phyloP scores from a whole-genome alignment of 2,888 invertebrate species.

The Agonopterix subpropinquella region DNA sequence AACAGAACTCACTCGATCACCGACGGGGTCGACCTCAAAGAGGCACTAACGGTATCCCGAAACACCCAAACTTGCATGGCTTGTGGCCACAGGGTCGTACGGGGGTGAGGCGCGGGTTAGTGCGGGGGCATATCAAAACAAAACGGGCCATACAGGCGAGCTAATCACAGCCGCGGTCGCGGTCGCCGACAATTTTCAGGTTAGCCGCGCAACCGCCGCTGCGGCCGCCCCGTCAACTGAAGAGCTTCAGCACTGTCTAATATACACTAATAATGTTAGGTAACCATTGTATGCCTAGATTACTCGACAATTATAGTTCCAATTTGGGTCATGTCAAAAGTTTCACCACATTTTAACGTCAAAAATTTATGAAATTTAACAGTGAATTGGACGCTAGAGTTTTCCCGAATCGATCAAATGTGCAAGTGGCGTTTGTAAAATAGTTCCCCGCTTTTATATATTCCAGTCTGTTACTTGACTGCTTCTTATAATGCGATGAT shows the following conservation, averaged over 20 bases:
- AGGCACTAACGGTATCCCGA: constrained; percentile 37
- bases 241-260: neutral
- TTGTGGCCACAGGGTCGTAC: constrained; percentile 30
- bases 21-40: constrained; percentile 38
- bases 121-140: constrained; percentile 42
- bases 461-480: too few relatives aligned
- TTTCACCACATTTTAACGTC: neutral
- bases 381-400: too few relatives aligned
- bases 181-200: constrained; percentile 47
- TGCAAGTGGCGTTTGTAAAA: too few relatives aligned
- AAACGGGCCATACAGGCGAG: constrained; percentile 32
- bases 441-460: too few relatives aligned
- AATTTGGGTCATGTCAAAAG: neutral
- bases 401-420: too few relatives aligned
- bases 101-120: constrained; percentile 12
- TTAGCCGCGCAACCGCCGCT: constrained; percentile 40
- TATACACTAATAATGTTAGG: constrained; percentile 1
- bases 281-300: neutral
- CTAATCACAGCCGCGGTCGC: constrained; percentile 39
- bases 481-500: too few relatives aligned
- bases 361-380: too few relatives aligned
- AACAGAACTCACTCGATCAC: neutral
- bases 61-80: constrained; percentile 43
- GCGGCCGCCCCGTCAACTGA: constrained; percentile 8
- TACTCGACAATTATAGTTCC: neutral